Evolutionary conservation across 2,797 vertebrate species (phyloP).

Genomic region (Sebastiscus albofasciatus): DNA sequence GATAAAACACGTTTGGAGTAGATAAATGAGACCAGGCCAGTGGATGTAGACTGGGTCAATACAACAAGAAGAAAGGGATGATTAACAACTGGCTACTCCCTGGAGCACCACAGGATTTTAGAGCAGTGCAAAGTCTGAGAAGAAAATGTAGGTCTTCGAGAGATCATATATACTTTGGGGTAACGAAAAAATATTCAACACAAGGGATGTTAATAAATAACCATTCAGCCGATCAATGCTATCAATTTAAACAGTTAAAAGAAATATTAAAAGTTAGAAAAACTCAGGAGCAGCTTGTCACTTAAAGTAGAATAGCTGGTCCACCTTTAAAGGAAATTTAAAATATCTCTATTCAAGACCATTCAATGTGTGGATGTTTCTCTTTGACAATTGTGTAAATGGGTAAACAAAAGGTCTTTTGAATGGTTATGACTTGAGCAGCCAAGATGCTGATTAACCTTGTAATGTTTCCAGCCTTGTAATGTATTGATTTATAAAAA

Average conservation of each 20-base stretch:
- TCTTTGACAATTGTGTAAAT: background rate
- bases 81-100: background rate
- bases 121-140: background rate
- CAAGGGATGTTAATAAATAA: too few species aligned
- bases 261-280: too few species aligned
- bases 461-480: background rate
- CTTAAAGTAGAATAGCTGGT: too few species aligned
- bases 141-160: background rate
- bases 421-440: background rate
- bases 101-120: background rate
- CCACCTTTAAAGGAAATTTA: too few species aligned
- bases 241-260: too few species aligned
- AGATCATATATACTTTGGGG: background rate
- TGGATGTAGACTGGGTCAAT: conserved; percentile 9
- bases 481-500: background rate
- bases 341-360: background rate
- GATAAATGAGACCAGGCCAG: background rate
- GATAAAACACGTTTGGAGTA: background rate
- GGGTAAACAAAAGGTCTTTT: background rate
- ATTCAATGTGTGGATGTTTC: background rate
- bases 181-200: background rate
- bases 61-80: background rate
- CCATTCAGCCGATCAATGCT: too few species aligned
- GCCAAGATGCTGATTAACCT: background rate
- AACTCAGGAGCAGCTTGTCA: too few species aligned